Evolutionary conservation across 2,888 invertebrate genomes (phyloP), one percentile per base, ranked within the genome.

Genomic region (Drepanosiphum platanoidis): DNA sequence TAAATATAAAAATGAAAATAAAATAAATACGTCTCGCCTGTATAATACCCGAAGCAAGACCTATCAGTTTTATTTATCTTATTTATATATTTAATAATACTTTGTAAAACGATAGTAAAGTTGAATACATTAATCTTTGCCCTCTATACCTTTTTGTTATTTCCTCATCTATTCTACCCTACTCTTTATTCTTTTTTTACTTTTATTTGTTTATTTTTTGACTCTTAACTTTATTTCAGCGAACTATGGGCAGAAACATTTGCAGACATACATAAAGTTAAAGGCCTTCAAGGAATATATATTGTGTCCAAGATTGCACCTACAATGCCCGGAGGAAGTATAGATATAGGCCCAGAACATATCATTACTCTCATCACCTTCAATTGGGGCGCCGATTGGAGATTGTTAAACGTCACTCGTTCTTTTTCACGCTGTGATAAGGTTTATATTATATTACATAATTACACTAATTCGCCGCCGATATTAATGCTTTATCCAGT

Each of bases 381-480:
- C 89, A 96, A 97, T 90, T 95, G 96, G 89, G 97, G 97, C 3
- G 94, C 93, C 78, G 93, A 93, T 11, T 97, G 97, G 97, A 92
- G 92, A 0, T 92, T 92, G 0, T 92, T 97, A 72, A 92, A 86
- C 82, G 80, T 87, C 34, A 86, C 83, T 30, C 86, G 86, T 2
- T 77, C 84, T 30, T 86, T 87, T 30, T 77, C 80, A 64, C 74
- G 72, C 61, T 87, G 87, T 86, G 79, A 77, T 64, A 79, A 79
- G 70, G 87, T 87, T n/a, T n/a, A n/a, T n/a, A n/a, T n/a, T n/a
- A n/a, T n/a, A n/a, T n/a, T n/a, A 22, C 32, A 27, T 18, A 13
- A 7, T 13, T 15, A 46, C 13, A 61, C 27, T 30, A 27, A 3
- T 30, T n/a, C n/a, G n/a, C n/a, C n/a, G n/a, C n/a, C n/a, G n/a